phyloP scores from a whole-genome alignment of 92 coral and sea anemone genomes.

The Phenganax stokvisi region DNA sequence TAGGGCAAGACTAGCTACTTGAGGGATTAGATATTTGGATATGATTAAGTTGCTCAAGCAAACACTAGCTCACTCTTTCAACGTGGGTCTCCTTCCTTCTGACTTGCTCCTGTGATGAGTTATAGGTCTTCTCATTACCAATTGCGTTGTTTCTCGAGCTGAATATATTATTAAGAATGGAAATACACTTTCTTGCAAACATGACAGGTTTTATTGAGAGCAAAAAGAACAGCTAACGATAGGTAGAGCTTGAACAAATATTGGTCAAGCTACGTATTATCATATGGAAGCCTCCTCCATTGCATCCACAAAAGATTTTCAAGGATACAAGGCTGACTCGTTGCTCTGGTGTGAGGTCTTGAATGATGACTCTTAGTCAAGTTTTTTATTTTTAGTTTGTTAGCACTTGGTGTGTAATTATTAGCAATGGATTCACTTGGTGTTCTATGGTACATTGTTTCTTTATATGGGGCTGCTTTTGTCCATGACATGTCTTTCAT shows the following conservation, averaged over 20 bases:
- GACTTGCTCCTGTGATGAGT: slow-evolving; percentile 40
- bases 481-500: slow-evolving; percentile 99
- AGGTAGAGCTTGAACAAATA: too few relatives aligned
- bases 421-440: slow-evolving; percentile 99
- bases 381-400: slow-evolving; percentile 67
- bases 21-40: background rate
- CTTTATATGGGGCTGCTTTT: slow-evolving; percentile 93
- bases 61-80: slow-evolving; percentile 11
- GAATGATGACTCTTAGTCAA: slow-evolving; percentile 67
- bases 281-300: background rate
- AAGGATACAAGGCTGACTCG: slow-evolving; percentile 31
- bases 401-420: slow-evolving; percentile 90
- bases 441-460: slow-evolving; percentile 88
- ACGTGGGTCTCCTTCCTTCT: slow-evolving; percentile 10
- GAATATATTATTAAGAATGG: background rate
- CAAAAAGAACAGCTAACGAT: background rate
- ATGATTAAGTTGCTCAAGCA: background rate
- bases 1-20: background rate
- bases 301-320: background rate
- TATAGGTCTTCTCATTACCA: background rate
- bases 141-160: slow-evolving; percentile 13
- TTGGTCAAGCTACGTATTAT: background rate
- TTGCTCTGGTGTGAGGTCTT: slow-evolving; percentile 61
- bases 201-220: background rate
- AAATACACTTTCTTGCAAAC: background rate